These are phyloP conservation scores for Linepithema humile DNA, from an alignment of 1,140 invertebrate species.

Conservation along the genomic window DNA sequence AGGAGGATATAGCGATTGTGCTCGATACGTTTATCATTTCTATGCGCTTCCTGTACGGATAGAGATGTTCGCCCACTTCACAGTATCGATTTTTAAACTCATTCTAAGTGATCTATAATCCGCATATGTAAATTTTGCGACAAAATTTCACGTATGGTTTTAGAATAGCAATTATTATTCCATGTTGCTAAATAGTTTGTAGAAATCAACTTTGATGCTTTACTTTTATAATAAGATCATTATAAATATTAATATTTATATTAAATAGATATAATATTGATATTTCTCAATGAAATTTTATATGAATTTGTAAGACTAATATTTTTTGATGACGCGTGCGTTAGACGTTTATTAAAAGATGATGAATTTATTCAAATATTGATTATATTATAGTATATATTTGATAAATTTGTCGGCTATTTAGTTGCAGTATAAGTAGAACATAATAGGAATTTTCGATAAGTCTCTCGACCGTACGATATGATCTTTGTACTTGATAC, in stretches of 20 bases:
- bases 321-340: background rate
- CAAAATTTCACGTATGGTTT: background rate
- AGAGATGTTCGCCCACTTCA: background rate
- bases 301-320: background rate
- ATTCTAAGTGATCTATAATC: background rate
- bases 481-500: slow-evolving; percentile 16
- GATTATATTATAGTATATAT: too few relatives aligned
- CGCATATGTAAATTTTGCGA: background rate
- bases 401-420: background rate
- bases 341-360: background rate
- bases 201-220: background rate
- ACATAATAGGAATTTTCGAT: background rate
- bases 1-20: background rate
- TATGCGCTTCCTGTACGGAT: background rate
- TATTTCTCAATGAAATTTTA: background rate
- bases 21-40: slow-evolving; percentile 19
- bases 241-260: background rate
- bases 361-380: background rate
- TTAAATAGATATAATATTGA: background rate
- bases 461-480: background rate
- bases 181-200: background rate
- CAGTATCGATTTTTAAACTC: background rate
- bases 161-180: background rate
- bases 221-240: background rate
- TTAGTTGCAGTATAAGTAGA: background rate